Base-by-base conservation (phyloP, 2,888 invertebrate species). In the Strigamia maritima region DNA sequence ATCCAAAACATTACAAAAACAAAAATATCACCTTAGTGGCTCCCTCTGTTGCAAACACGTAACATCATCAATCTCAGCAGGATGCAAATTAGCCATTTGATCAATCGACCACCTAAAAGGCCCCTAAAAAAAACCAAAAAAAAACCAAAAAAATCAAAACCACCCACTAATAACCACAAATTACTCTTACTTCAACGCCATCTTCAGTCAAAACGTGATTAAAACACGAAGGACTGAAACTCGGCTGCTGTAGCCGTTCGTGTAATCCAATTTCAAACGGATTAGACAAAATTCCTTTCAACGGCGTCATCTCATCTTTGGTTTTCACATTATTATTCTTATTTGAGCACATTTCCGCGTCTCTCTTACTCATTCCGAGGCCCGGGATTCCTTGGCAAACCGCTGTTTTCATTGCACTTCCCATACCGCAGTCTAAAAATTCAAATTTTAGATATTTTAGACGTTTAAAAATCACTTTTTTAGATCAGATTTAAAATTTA, bases 51-150 rank as follows among this genome's bases (percentile, higher is more conserved):
- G 49, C 3, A 19, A 19, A 19, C n/a, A 49, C 7, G 6, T 49
- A 7, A n/a, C 6, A 49, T 49, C 49, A 49, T 74, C 74, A 26
- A 74, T 74, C 14, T 74, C 74, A 31, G n/a, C 74, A 2, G 74
- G 74, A 74, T 74, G 1, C 31, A 74, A 74, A 31, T 26, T 74
- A 1, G 74, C 74, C 28, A 74, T 74, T 24, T 74, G 74, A 22
- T 74, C 74, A n/a, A 74, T 74, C 16, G 74, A 74, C 74, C 74
- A 74, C 10, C 74, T 19, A 74, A 74, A 74, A 14, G 24, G 2
- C 49, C n/a, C n/a, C 49, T 49, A 19, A 49, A 49, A 16, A 49
- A 19, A 16, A 49, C 1, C 6, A 1, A 49, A 19, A 49, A 16
- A 16, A 44, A 44, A 14, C 2, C 8, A 2, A 44, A 44, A 44